Evolutionary conservation across 2,888 invertebrate genomes (phyloP).

Genomic region (Trachelus iudaicus): DNA sequence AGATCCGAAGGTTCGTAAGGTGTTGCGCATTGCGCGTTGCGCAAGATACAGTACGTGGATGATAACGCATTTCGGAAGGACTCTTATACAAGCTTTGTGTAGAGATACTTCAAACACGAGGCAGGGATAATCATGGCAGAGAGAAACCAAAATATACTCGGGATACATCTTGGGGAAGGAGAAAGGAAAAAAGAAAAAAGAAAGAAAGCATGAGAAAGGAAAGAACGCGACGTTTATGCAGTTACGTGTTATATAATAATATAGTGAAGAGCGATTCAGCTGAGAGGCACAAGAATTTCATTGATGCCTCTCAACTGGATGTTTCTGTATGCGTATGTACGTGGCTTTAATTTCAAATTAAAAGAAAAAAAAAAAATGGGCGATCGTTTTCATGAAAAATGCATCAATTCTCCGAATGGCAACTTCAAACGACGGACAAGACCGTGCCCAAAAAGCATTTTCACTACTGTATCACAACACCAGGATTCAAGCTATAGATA

Average conservation of each 20-base stretch:
- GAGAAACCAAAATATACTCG: not conserved
- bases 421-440: slow-evolving; percentile 53
- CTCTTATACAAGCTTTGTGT: not conserved
- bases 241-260: not conserved
- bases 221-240: not conserved
- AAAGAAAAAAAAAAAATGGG: slow-evolving; percentile 8
- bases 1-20: not conserved
- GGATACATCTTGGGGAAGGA: too few relatives aligned
- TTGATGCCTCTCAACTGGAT: not conserved
- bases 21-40: too few relatives aligned
- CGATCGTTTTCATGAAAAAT: slow-evolving; percentile 46
- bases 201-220: not conserved
- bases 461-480: slow-evolving; percentile 61
- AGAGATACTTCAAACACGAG: not conserved
- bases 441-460: slow-evolving; percentile 61
- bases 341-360: not conserved
- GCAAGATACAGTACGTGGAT: not conserved
- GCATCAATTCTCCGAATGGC: slow-evolving; percentile 42
- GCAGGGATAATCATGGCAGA: not conserved
- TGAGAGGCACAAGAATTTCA: not conserved
- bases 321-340: not conserved
- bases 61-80: not conserved
- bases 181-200: too few relatives aligned
- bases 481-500: slow-evolving; percentile 60
- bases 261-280: not conserved